Conservation (phyloP, 2,888 invertebrate genomes). For the Zelleria hepariella region DNA sequence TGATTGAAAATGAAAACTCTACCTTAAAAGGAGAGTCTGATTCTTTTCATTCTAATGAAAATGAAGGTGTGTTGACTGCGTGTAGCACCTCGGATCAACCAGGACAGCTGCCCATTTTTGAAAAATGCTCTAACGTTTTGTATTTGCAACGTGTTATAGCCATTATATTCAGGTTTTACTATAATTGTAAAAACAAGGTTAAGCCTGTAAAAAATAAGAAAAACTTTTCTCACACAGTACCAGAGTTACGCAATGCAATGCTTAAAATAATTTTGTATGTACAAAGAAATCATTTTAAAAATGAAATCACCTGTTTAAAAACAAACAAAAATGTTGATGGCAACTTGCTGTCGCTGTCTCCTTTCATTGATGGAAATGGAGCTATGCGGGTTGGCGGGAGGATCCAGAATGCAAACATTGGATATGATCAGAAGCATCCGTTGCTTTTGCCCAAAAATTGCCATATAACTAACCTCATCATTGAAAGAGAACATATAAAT, state of each 20-base stretch:
- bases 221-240: background rate
- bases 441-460: background rate
- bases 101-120: background rate
- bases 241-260: background rate
- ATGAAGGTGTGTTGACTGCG: too few relatives aligned
- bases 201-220: background rate
- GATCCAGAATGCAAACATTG: background rate
- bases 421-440: background rate
- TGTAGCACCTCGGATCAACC: too few relatives aligned
- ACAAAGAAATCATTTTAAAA: background rate
- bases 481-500: background rate
- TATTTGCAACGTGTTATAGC: background rate
- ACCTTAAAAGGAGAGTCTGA: too few relatives aligned
- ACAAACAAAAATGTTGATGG: background rate
- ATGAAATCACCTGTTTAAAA: background rate
- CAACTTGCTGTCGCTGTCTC: background rate
- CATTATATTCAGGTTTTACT: background rate
- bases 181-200: background rate
- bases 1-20: too few relatives aligned
- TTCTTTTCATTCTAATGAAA: too few relatives aligned
- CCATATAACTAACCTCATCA: background rate
- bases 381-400: background rate
- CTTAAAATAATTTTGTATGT: background rate
- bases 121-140: background rate
- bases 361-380: background rate